Percentiles rank a stretch among this genome's conserved stretches.
Evolutionary conservation across 2,113 vertebrate species (phyloP).

Genomic region (Bambusicola thoracicus): DNA sequence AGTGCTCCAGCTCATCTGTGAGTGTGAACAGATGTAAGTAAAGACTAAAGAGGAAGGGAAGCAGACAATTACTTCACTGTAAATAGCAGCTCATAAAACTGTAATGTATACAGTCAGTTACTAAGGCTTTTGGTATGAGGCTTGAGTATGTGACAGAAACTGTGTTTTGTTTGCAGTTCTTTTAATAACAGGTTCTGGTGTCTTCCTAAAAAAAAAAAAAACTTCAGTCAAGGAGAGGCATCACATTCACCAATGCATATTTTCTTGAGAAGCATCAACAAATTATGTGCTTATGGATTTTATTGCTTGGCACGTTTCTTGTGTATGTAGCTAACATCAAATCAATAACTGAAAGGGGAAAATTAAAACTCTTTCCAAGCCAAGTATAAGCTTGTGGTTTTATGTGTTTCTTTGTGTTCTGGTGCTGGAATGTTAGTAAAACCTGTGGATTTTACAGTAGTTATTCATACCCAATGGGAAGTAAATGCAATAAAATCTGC

Average conservation of each 20-base stretch:
- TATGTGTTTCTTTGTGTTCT: background rate
- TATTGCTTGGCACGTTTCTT: background rate
- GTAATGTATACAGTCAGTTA: background rate
- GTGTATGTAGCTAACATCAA: background rate
- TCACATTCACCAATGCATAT: background rate
- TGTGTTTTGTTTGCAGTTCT: background rate
- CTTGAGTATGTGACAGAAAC: background rate
- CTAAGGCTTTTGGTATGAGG: background rate
- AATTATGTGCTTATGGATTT: background rate
- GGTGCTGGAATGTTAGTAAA: background rate
- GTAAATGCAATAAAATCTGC: background rate
- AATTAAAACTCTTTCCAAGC: fast-evolving
- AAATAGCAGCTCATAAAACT: background rate
- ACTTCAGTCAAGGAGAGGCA: background rate
- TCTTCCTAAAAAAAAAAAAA: background rate
- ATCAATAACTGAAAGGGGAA: background rate
- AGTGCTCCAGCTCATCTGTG: background rate
- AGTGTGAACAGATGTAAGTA: background rate
- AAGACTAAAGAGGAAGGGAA: background rate
- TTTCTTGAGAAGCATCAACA: background rate
- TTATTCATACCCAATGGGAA: background rate
- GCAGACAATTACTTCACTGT: background rate
- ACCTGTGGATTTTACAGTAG: background rate
- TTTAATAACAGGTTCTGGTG: background rate
- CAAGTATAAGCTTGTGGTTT: background rate